Evolutionary conservation across 2,113 vertebrate species (phyloP).

Genomic region (Xiphophorus maculatus): DNA sequence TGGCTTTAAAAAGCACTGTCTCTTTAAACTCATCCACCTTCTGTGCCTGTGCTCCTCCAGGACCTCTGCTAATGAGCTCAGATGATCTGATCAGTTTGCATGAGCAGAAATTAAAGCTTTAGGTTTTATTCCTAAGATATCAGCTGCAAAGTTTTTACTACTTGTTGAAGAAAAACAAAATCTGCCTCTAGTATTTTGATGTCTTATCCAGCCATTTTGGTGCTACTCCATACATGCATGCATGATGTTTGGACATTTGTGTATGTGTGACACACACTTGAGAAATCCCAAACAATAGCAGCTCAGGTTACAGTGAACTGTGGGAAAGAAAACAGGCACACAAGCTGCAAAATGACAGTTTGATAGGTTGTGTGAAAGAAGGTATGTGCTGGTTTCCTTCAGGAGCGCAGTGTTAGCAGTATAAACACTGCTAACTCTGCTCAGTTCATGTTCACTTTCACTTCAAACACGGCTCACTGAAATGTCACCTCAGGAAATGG

Average conservation of each 20-base stretch:
- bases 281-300: background rate
- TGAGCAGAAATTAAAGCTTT: background rate
- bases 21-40: background rate
- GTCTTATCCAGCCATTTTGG: background rate
- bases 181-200: background rate
- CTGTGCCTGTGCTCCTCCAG: background rate
- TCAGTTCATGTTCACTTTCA: constrained; percentile 38
- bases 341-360: background rate
- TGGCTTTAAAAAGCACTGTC: too few relatives aligned
- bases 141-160: background rate
- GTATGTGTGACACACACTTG: background rate
- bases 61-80: background rate
- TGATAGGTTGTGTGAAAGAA: constrained; percentile 7
- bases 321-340: constrained; percentile 27
- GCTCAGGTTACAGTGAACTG: background rate
- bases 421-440: constrained; percentile 29
- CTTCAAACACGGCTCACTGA: background rate
- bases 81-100: background rate
- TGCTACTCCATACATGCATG: background rate
- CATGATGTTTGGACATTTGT: background rate
- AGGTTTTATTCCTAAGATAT: background rate
- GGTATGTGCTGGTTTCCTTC: constrained; percentile 18
- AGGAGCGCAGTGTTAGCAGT: constrained; percentile 41
- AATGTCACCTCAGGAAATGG: background rate
- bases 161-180: background rate